Percentiles rank a stretch among this genome's conserved stretches.
phyloP scores from a whole-genome alignment of 2,113 vertebrate genomes.

The Prolemur simus region DNA sequence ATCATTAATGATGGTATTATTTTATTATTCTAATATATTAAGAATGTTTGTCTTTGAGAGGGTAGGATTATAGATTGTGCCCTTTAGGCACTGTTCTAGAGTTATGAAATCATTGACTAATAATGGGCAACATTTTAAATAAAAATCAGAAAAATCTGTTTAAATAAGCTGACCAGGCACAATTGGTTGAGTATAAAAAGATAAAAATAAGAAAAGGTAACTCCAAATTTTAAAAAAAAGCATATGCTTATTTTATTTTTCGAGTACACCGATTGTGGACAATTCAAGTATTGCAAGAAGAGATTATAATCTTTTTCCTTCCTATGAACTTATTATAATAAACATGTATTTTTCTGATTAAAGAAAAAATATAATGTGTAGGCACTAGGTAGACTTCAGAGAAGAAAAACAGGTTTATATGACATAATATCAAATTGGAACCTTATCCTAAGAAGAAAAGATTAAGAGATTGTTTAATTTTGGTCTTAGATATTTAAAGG shows the following conservation, averaged over 20 bases:
- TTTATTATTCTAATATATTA: neutral
- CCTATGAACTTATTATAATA: neutral
- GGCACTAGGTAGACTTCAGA: neutral
- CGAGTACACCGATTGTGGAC: no score
- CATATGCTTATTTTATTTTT: neutral
- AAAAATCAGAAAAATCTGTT: neutral
- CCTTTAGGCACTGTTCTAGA: neutral
- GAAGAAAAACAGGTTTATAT: neutral
- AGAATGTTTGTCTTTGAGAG: neutral
- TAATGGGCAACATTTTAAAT: neutral
- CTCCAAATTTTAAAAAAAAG: neutral
- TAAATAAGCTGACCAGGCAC: neutral
- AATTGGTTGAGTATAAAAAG: neutral
- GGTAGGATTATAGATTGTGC: neutral
- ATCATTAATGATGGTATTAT: neutral
- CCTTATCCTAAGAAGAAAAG: neutral
- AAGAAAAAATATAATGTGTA: neutral
- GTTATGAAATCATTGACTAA: neutral
- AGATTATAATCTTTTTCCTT: neutral
- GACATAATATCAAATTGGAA: neutral
- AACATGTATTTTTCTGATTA: neutral
- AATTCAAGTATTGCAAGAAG: neutral
- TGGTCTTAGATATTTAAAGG: neutral
- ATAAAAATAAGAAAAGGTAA: neutral
- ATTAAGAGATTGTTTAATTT: conserved; percentile 17